Base-by-base conservation (phyloP, 2,113 vertebrate genomes). In the Paraplagusia blochii region DNA sequence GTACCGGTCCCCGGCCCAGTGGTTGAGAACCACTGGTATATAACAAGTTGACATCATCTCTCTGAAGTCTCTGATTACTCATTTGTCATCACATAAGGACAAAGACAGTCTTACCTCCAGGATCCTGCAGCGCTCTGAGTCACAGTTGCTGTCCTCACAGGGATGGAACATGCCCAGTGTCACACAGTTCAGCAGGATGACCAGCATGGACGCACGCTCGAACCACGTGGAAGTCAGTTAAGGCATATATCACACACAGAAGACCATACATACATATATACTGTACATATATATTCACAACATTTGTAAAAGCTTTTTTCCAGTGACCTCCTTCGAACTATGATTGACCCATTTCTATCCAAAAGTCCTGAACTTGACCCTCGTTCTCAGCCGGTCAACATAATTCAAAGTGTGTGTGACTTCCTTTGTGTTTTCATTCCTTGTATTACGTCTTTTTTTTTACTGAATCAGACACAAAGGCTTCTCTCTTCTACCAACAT, bases 111-210 rank as follows among this genome's bases (percentile, higher is more conserved):
- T 81, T 80, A 98, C 97, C 95, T 98, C 89, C 59, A 99, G 90
- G 84, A 99, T 96, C 79, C 92, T 91, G 91, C 97, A 98, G 79
- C 96, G 92, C 7, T 97, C 92, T 0, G 95, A 95, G 74, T 93
- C 80, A 9, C 97, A 99, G 82, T 92, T 87, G 16, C 91, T 94
- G 81, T 99, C 96, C 79, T 98, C 95, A 14, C 97, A 99, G 0
- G 97, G 97, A 72, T 97, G 96, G 82, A 96, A 98, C 97, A 99
- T 99, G 62, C 96, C 97, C 88, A 99, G 89, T 0, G 97, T 99
- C 83, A 98, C 95, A 1, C 97, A 99, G 90, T 99, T 99, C 81
- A 98, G 92, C 77, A 99, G 93, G 88, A 99, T 99, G 59, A 98
- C 97, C 90, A 99, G 69, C 96, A 99, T 99, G 81, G 96, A 98